phyloP scores from a whole-genome alignment of 2,888 invertebrate species.

The Orgyia antiqua region DNA sequence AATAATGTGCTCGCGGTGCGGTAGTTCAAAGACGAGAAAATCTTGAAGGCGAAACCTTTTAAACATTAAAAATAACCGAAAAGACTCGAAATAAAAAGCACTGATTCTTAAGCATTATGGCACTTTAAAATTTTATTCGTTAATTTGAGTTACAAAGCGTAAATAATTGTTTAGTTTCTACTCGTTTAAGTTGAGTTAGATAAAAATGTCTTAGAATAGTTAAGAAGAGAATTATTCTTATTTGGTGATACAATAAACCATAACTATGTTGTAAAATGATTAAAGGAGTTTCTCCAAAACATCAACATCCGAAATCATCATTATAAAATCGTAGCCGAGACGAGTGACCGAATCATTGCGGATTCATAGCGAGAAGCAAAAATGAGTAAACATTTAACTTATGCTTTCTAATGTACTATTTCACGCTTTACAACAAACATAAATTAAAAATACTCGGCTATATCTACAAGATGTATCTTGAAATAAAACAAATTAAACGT shows the following conservation, averaged over 20 bases:
- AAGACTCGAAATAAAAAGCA: no score
- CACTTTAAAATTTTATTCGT: background rate
- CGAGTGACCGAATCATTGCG: conserved; percentile 17
- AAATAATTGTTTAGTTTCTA: background rate
- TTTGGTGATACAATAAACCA: no score
- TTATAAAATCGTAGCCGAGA: conserved; percentile 31
- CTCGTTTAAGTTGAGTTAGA: background rate
- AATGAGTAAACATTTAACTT: conserved; percentile 7
- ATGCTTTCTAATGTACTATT: conserved; percentile 26
- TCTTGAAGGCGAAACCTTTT: no score
- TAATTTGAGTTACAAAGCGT: background rate
- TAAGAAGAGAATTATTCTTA: no score
- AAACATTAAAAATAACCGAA: no score
- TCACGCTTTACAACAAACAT: background rate
- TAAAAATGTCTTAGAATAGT: background rate
- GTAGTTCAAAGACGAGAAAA: no score
- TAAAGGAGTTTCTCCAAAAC: conserved; percentile 21
- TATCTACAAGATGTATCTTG: background rate
- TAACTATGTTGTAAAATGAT: conserved; percentile 1
- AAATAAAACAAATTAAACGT: no score
- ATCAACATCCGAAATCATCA: conserved; percentile 20
- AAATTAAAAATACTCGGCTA: background rate
- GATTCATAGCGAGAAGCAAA: conserved; percentile 12
- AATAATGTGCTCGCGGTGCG: no score
- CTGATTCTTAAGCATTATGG: no score